phyloP scores from a whole-genome alignment of 2,113 vertebrate genomes.

The Recurvirostra avosetta region DNA sequence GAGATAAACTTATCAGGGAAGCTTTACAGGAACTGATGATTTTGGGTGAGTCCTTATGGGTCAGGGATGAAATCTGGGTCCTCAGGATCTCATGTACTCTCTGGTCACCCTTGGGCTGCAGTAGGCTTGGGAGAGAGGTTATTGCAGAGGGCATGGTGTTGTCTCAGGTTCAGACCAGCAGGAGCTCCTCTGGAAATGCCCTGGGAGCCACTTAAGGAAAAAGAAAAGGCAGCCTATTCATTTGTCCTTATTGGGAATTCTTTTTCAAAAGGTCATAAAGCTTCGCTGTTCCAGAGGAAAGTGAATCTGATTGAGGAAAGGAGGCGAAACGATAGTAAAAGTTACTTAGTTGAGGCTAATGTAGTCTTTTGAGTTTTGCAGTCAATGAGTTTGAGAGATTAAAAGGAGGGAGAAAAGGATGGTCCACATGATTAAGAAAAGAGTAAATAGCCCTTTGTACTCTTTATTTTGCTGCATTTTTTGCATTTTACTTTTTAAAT shows the following conservation, averaged over 20 bases:
- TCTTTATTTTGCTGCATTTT: not conserved
- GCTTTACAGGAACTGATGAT: not conserved
- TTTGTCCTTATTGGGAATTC: conserved; percentile 7
- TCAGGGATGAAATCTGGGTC: not conserved
- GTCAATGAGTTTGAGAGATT: not conserved
- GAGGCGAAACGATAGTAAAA: not conserved
- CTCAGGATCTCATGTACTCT: not conserved
- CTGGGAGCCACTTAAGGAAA: not conserved
- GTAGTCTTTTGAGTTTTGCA: not conserved
- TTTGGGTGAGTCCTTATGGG: not conserved
- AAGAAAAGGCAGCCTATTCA: not conserved
- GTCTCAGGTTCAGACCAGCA: not conserved
- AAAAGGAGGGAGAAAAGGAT: not conserved
- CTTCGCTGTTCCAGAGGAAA: not conserved
- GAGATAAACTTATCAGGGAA: not conserved
- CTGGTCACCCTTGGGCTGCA: not conserved
- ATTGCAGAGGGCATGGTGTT: not conserved
- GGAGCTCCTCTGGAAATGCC: not conserved
- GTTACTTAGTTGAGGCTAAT: not conserved
- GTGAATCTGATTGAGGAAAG: not conserved
- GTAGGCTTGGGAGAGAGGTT: not conserved
- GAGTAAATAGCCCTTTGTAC: not conserved
- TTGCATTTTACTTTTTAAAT: not conserved
- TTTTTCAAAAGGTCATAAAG: not conserved
- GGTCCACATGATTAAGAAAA: not conserved